These are phyloP conservation scores for Oryzias javanicus DNA, from an alignment of 2,113 vertebrate genomes.

Conservation along the genomic window DNA sequence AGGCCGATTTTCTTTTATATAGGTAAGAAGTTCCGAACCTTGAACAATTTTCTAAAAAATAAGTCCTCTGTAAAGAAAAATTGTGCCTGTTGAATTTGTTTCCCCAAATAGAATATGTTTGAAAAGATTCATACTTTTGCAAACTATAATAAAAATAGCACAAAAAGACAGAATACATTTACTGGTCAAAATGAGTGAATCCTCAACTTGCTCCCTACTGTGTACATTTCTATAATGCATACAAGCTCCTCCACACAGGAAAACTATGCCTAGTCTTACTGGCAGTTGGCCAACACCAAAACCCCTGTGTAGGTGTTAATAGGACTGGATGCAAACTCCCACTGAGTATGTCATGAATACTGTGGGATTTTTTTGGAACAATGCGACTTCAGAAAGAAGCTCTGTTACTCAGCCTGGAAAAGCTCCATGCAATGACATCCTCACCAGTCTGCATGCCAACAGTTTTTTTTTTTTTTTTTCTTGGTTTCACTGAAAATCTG, in stretches of 20 bases:
- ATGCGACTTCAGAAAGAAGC: conserved; percentile 50
- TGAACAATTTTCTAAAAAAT: too few relatives aligned
- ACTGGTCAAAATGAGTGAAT: neutral
- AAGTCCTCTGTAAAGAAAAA: too few relatives aligned
- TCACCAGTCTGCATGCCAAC: conserved; percentile 50
- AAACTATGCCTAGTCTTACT: conserved; percentile 11
- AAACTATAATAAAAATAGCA: neutral
- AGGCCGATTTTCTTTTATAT: too few relatives aligned
- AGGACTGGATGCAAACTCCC: conserved; percentile 37
- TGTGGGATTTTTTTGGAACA: conserved; percentile 50
- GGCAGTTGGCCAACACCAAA: conserved; percentile 29
- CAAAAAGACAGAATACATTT: neutral
- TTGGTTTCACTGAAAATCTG: conserved; percentile 42
- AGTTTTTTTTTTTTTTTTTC: conserved; percentile 8
- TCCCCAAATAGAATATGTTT: too few relatives aligned
- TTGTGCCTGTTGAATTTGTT: too few relatives aligned
- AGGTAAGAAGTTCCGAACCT: too few relatives aligned
- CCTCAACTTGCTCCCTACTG: neutral
- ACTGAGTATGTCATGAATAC: conserved; percentile 50
- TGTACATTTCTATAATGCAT: conserved; percentile 4
- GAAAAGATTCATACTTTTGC: too few relatives aligned
- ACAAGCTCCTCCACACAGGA: neutral
- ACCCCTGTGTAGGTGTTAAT: conserved; percentile 45
- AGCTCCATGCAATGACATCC: conserved; percentile 36
- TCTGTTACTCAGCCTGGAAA: conserved; percentile 59